Evolutionary conservation across 2,797 vertebrate genomes (phyloP).

Genomic region (Enteromius radiatus): DNA sequence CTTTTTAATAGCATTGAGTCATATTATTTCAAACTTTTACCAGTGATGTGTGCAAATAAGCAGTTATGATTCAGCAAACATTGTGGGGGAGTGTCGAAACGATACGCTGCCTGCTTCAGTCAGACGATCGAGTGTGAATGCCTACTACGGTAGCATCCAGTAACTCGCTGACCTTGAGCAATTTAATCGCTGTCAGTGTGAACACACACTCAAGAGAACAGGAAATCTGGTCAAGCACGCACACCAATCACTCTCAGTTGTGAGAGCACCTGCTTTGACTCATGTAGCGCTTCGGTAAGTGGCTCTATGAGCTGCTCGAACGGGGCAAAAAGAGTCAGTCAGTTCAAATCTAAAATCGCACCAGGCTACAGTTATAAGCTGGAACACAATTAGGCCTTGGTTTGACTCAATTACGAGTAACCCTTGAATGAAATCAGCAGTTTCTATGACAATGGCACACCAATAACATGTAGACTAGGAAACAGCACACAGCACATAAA

Average conservation of each 20-base stretch:
- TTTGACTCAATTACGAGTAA: conserved; percentile 4
- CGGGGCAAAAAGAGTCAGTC: neutral
- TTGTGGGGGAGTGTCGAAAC: neutral
- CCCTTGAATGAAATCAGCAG: neutral
- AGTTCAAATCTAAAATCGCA: neutral
- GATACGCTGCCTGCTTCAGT: neutral
- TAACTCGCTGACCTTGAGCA: neutral
- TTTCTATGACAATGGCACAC: conserved; percentile 27
- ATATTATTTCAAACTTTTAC: neutral
- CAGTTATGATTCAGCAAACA: neutral
- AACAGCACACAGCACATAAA: neutral
- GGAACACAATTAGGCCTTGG: neutral
- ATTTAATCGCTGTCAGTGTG: conserved; percentile 13
- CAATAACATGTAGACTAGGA: neutral
- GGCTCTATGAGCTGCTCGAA: conserved; percentile 1
- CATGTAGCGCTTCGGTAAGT: neutral
- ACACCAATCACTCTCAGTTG: conserved; percentile 1
- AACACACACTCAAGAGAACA: neutral
- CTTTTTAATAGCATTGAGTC: neutral
- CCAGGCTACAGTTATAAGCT: neutral
- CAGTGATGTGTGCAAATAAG: neutral
- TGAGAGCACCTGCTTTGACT: conserved; percentile 12
- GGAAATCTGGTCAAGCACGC: conserved; percentile 11
- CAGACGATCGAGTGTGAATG: neutral
- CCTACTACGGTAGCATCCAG: neutral